Conservation (phyloP, 1,140 invertebrate species). For the Helicoverpa armigera region DNA sequence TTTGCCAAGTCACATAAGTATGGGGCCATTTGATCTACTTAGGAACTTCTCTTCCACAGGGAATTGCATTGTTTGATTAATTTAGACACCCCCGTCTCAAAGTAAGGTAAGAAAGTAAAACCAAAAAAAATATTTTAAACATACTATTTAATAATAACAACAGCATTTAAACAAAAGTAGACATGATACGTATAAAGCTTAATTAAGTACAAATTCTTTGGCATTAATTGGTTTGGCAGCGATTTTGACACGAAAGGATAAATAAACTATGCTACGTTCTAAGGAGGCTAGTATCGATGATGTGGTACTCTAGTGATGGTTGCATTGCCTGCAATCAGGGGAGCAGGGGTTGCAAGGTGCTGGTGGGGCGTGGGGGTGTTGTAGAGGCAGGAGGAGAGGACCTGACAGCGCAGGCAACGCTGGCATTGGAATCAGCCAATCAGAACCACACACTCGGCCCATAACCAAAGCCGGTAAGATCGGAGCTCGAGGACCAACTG, state of each 20-base stretch:
- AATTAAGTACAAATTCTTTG: slow-evolving; percentile 34
- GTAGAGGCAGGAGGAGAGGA: slow-evolving; percentile 73
- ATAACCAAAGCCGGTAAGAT: slow-evolving; percentile 78
- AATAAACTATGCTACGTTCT: slow-evolving; percentile 29
- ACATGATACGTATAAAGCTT: slow-evolving; percentile 6
- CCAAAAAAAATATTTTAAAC: background rate
- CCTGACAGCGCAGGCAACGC: slow-evolving; percentile 73
- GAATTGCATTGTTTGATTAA: background rate
- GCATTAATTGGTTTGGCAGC: slow-evolving; percentile 22
- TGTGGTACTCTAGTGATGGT: slow-evolving; percentile 62
- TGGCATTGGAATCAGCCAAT: slow-evolving; percentile 80
- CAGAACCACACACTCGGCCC: slow-evolving; percentile 80
- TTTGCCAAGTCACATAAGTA: background rate
- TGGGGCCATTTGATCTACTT: background rate
- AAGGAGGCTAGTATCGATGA: slow-evolving; percentile 15
- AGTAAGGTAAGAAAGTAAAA: background rate
- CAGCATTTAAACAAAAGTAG: slow-evolving; percentile 25
- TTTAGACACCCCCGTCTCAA: no score
- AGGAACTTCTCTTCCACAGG: background rate
- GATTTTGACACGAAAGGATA: slow-evolving; percentile 11
- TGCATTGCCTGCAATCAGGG: slow-evolving; percentile 80
- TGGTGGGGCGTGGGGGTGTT: slow-evolving; percentile 71
- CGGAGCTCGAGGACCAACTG: slow-evolving; percentile 75
- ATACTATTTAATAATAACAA: slow-evolving; percentile 39
- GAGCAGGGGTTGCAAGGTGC: slow-evolving; percentile 69